Percentiles rank a stretch among this genome's conserved stretches.
Evolutionary conservation across 1,140 invertebrate species (phyloP).

Genomic region (Bemisia tabaci): DNA sequence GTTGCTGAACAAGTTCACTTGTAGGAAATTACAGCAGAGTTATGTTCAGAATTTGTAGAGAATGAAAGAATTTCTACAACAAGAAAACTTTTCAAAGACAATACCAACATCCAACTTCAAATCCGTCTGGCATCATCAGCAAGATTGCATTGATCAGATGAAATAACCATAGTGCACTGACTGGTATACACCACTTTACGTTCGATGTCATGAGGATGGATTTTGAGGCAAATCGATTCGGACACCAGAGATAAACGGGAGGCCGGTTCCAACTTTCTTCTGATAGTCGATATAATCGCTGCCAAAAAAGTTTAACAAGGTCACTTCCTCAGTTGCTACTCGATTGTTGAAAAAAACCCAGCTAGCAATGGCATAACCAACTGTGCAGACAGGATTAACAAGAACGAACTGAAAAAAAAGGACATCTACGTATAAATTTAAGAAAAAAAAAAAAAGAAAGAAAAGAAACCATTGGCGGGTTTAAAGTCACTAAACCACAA

Average conservation of each 20-base stretch:
- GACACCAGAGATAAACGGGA: slow-evolving; percentile 77
- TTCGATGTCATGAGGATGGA: no score
- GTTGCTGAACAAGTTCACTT: no score
- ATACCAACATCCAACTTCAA: no score
- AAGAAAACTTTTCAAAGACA: no score
- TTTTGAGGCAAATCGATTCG: no score
- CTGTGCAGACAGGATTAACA: slow-evolving; percentile 78
- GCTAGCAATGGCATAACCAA: slow-evolving; percentile 63
- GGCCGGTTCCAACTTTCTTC: slow-evolving; percentile 66
- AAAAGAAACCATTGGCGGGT: not conserved
- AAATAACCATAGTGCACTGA: no score
- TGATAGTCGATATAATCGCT: slow-evolving; percentile 81
- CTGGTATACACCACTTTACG: no score
- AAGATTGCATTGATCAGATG: no score
- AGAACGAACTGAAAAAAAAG: slow-evolving; percentile 56
- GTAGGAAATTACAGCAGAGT: no score
- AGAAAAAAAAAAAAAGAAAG: not conserved
- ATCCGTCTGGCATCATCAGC: no score
- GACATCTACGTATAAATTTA: slow-evolving; percentile 10
- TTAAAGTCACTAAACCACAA: not conserved
- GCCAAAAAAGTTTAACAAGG: slow-evolving; percentile 88
- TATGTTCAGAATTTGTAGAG: no score
- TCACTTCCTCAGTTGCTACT: slow-evolving; percentile 79
- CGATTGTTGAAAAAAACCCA: slow-evolving; percentile 89
- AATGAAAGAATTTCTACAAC: no score